phyloP scores from a whole-genome alignment of 2,113 vertebrate species.

The Cottus gobio region DNA sequence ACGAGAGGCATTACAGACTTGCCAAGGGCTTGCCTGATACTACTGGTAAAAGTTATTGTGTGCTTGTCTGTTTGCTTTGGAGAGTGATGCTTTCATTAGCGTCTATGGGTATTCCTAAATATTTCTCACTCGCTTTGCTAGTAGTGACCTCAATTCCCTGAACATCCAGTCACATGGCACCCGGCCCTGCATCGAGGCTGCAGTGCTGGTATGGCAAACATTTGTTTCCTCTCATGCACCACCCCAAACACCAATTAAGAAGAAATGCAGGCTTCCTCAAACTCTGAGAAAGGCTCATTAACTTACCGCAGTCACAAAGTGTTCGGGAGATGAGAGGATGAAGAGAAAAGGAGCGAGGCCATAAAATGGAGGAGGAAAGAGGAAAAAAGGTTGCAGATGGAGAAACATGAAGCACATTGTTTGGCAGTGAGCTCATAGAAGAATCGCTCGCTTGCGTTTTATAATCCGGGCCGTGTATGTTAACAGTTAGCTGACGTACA shows the following conservation, averaged over 20 bases:
- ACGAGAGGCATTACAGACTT: neutral
- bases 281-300: constrained; percentile 66
- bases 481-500: constrained; percentile 81
- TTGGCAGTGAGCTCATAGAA: constrained; percentile 84
- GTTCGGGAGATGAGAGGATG: constrained; percentile 64
- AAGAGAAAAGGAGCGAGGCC: constrained; percentile 61
- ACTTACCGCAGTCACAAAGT: constrained; percentile 67
- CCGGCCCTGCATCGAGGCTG: constrained; percentile 41
- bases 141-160: constrained; percentile 44
- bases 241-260: constrained; percentile 68
- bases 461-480: constrained; percentile 80
- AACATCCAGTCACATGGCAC: constrained; percentile 58
- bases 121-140: constrained; percentile 15
- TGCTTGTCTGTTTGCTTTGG: constrained; percentile 2
- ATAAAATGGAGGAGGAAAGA: constrained; percentile 47
- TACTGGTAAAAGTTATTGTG: neutral
- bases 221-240: constrained; percentile 61
- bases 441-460: constrained; percentile 79
- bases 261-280: constrained; percentile 67
- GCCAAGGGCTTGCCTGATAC: neutral
- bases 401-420: constrained; percentile 86
- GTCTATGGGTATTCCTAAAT: constrained; percentile 8
- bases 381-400: constrained; percentile 81
- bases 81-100: constrained; percentile 7
- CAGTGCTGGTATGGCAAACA: constrained; percentile 68